Base-by-base conservation (phyloP, 30 jellyfish, hydroid and myxozoan genomes). In the Catostylus mosaicus region DNA sequence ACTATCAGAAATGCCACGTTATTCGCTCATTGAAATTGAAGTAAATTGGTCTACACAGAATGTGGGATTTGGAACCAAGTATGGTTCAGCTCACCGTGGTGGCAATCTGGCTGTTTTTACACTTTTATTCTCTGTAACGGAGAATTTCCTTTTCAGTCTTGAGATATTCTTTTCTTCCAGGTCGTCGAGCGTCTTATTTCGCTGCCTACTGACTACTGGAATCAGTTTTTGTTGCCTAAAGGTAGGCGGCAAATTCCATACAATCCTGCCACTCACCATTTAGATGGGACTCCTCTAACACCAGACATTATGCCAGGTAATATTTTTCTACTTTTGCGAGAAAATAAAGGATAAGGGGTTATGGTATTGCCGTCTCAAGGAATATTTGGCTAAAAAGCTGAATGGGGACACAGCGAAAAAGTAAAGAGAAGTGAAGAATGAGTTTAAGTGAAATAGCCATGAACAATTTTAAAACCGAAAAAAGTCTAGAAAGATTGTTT, bases 201-300 rank as follows among this genome's bases (percentile, higher is more conserved):
- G 34, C 83, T 94, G 94, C 99, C 99, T 24, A 62, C 96, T 16
- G 99, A 94, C 48, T 94, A 94, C 91, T 94, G 99, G 99, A 83
- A 82, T 34, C 99, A 94, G 86, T 78, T 88, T 36, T 29, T 80
- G 52, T 50, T 70, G 38, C 75, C 83, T 8, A 82, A 84, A 34
- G 88, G 85, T 3, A 90, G 84, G 30, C 59, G 77, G 43, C 96
- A 92, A 86, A 64, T 61, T 10, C 99, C 99, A 6, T 94, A 87
- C 91, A 94, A 94, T 61, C 99, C 99, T n/a, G 62, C 60, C 19
- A 88, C 97, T 8, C 92, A 89, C 60, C 90, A 94, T 62, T 23
- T 69, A 19, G 90, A 95, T 59, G 96, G 95, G 46, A 94, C 99
- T 14, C 99, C 99, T 12, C 90, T 93, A 1, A 94, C 99, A 19